phyloP scores from a whole-genome alignment of 2,113 vertebrate genomes.

The Amblyornis subalaris region DNA sequence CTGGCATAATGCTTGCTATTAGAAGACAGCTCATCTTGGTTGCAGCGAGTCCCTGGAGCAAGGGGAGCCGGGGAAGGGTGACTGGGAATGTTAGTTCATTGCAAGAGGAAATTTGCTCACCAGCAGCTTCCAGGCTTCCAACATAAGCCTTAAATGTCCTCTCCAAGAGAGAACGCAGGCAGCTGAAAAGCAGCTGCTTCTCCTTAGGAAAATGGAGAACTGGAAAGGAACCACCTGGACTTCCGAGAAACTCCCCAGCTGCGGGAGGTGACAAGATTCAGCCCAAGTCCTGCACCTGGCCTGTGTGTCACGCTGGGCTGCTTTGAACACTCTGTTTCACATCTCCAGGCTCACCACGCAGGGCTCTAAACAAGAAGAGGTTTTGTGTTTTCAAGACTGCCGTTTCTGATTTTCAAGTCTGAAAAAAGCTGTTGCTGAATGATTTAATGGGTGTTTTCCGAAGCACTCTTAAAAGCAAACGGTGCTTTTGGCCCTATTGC shows the following conservation, averaged over 20 bases:
- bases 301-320: fast-evolving
- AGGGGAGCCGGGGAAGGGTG: neutral
- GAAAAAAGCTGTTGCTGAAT: neutral
- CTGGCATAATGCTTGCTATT: neutral
- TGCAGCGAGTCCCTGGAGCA: neutral
- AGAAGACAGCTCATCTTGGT: neutral
- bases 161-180: neutral
- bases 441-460: neutral
- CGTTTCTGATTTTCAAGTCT: neutral
- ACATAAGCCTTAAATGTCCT: neutral
- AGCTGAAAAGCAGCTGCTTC: neutral
- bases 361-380: neutral
- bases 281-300: fast-evolving
- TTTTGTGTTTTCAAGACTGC: neutral
- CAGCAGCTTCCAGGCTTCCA: neutral
- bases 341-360: neutral
- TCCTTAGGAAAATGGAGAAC: neutral
- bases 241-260: neutral
- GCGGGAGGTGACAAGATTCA: neutral
- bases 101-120: neutral
- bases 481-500: neutral
- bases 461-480: neutral
- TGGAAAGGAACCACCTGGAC: neutral
- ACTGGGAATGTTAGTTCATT: neutral
- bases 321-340: neutral